Conservation (phyloP, 2,797 vertebrate species). For the Aselliscus stoliczkanus region DNA sequence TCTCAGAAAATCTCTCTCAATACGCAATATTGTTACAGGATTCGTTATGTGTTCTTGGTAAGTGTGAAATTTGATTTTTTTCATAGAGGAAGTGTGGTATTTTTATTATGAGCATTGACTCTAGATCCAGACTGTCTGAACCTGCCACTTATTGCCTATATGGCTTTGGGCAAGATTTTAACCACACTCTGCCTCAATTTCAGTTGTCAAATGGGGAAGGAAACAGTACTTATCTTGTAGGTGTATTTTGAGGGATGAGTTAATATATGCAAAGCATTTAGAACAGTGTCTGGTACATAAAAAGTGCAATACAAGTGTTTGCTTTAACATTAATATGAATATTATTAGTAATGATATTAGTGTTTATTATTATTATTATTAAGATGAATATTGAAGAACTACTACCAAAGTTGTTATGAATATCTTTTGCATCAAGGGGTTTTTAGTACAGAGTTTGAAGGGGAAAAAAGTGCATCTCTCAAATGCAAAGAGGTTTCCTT, state of each 20-base stretch:
- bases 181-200: background rate
- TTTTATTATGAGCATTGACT: background rate
- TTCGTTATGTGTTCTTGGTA: conserved; percentile 65
- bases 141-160: background rate
- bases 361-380: background rate
- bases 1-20: background rate
- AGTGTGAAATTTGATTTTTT: conserved; percentile 9
- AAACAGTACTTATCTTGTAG: background rate
- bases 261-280: background rate
- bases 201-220: background rate
- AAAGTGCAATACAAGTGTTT: background rate
- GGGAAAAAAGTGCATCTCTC: background rate
- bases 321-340: background rate
- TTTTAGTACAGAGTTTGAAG: background rate
- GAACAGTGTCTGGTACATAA: background rate
- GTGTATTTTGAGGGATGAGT: background rate
- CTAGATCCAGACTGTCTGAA: background rate
- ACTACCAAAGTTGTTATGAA: background rate
- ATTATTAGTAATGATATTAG: background rate
- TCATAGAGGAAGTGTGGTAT: background rate
- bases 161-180: background rate
- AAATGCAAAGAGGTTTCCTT: background rate
- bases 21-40: conserved; percentile 42
- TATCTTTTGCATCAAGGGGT: background rate
- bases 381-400: background rate